Conservation (phyloP, 1,140 invertebrate genomes). For the Caenorhabditis latens region DNA sequence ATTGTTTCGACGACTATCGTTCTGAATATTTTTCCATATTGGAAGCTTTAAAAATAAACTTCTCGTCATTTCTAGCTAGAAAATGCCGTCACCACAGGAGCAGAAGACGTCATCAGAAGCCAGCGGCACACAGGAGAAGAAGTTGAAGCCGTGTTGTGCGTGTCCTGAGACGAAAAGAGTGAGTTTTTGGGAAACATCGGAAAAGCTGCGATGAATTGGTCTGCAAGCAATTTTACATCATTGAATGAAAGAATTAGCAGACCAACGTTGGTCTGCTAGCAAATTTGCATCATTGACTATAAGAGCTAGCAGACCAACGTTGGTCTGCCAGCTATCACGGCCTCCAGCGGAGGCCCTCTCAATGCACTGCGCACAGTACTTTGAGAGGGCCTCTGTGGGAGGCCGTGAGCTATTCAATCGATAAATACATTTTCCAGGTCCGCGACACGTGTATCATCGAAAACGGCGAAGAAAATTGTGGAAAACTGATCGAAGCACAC, state of each 20-base stretch:
- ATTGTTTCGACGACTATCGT: background rate
- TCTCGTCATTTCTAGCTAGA: background rate
- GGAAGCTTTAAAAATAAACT: background rate
- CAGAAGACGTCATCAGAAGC: conserved; percentile 51
- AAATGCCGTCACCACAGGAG: conserved; percentile 54
- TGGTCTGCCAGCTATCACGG: too few relatives aligned
- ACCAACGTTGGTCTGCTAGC: background rate
- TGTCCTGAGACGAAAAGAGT: conserved; percentile 94
- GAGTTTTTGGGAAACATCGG: background rate
- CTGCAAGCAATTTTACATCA: background rate
- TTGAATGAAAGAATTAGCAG: background rate
- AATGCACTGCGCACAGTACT: too few relatives aligned
- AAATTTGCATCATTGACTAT: too few relatives aligned
- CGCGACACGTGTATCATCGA: conserved; percentile 84
- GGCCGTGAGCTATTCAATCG: background rate
- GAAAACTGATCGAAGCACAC: conserved; percentile 91
- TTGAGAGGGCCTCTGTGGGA: too few relatives aligned
- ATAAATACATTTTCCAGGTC: conserved; percentile 64
- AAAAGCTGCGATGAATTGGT: background rate
- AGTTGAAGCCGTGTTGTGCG: conserved; percentile 91
- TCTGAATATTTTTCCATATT: background rate
- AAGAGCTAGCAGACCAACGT: background rate
- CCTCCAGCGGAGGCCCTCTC: too few relatives aligned
- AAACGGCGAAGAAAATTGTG: conserved; percentile 92
- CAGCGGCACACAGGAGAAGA: conserved; percentile 66